Conservation (phyloP, 2,888 invertebrate genomes). For the Calephelis perditalis region DNA sequence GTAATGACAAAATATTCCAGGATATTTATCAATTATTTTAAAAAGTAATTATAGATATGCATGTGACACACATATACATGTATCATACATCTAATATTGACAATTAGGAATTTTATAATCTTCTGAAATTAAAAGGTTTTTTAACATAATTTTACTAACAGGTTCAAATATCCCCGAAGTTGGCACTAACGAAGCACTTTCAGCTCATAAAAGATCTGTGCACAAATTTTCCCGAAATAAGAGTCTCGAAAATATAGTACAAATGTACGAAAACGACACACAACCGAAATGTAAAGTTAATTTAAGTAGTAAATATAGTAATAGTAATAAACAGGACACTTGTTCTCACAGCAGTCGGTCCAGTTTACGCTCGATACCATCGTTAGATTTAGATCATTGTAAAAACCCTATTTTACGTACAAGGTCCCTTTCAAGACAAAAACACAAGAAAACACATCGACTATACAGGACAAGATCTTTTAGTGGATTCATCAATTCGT, state of each 20-base stretch:
- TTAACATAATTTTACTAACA: constrained; percentile 36
- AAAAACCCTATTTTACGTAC: constrained; percentile 47
- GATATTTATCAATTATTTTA: too few species aligned
- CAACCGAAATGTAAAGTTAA: constrained; percentile 61
- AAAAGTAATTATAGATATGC: too few species aligned
- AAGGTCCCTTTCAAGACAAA: constrained; percentile 48
- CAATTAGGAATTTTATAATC: too few species aligned
- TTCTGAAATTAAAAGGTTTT: background rate
- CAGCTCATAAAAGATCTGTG: constrained; percentile 44
- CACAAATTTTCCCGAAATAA: constrained; percentile 52
- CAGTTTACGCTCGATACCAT: constrained; percentile 58
- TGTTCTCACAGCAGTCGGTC: constrained; percentile 48
- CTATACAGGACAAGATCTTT: constrained; percentile 62
- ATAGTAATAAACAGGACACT: constrained; percentile 32
- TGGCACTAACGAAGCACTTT: constrained; percentile 35
- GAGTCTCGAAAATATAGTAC: constrained; percentile 49
- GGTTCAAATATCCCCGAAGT: constrained; percentile 44
- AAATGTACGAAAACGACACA: constrained; percentile 44
- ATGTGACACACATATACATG: too few species aligned
- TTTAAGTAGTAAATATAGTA: constrained; percentile 39
- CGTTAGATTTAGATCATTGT: constrained; percentile 59
- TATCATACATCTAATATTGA: too few species aligned
- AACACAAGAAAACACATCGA: constrained; percentile 26
- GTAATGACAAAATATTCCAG: too few species aligned
- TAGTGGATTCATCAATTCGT: constrained; percentile 60